These are phyloP conservation scores for Ictalurus punctatus DNA, from an alignment of 2,113 vertebrate species.

Conservation along the genomic window DNA sequence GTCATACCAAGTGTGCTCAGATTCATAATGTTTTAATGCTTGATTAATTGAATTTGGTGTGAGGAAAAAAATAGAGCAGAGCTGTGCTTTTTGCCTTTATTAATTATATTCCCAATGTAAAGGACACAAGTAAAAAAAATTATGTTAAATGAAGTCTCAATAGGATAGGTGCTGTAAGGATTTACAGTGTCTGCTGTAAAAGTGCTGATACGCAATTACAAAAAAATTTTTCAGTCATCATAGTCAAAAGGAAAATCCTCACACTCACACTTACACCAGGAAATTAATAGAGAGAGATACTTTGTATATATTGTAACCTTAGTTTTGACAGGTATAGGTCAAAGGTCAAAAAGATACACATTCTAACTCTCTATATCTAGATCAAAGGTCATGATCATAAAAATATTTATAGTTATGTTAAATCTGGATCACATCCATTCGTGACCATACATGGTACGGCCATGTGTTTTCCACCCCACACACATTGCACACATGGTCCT, in stretches of 20 bases:
- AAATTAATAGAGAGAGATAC: too few species aligned
- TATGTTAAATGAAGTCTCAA: neutral
- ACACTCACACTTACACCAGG: neutral
- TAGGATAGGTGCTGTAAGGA: neutral
- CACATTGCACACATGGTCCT: too few species aligned
- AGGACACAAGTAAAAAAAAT: neutral
- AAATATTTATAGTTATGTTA: too few species aligned
- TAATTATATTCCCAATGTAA: neutral
- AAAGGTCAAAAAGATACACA: too few species aligned
- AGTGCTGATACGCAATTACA: neutral
- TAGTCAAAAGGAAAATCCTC: neutral
- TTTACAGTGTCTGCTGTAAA: neutral
- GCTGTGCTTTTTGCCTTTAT: neutral
- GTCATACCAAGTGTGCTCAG: neutral
- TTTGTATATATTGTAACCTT: too few species aligned
- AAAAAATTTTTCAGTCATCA: neutral
- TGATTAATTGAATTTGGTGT: neutral
- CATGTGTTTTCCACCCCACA: too few species aligned
- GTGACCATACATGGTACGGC: too few species aligned
- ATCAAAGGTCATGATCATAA: too few species aligned
- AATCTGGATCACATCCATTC: too few species aligned
- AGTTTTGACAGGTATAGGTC: too few species aligned
- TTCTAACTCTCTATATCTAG: too few species aligned
- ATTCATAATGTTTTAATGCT: neutral
- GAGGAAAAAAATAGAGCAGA: neutral